Evolutionary conservation across 2,113 vertebrate species (phyloP).

Genomic region (Myrmecophaga tridactyla): DNA sequence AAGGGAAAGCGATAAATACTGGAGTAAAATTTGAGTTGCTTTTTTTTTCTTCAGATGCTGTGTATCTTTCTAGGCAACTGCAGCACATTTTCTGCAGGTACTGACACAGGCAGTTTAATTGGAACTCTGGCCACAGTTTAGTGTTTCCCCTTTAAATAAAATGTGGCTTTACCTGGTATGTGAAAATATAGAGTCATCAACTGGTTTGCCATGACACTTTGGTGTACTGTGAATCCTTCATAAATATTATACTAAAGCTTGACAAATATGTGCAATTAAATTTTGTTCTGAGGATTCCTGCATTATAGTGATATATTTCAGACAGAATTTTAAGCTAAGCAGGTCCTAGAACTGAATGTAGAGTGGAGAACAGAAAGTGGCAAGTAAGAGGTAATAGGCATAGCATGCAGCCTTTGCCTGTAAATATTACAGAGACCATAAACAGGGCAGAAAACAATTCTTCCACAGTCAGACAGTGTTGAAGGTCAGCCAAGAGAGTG

Average conservation of each 20-base stretch:
- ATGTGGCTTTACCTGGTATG: neutral
- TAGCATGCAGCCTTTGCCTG: neutral
- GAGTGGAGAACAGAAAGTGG: neutral
- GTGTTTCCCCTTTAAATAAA: conserved; percentile 1
- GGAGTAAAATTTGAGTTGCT: neutral
- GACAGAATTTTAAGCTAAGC: neutral
- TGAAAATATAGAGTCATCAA: neutral
- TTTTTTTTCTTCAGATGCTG: neutral
- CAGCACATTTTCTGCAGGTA: neutral
- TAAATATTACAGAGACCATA: neutral
- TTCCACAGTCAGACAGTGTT: neutral
- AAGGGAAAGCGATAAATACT: neutral
- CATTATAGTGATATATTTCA: neutral
- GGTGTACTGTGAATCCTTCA: neutral
- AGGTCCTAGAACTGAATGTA: neutral
- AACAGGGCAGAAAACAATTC: neutral
- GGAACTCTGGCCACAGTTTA: neutral
- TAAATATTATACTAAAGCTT: neutral
- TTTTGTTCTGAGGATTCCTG: neutral
- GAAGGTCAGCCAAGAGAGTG: neutral
- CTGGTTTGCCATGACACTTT: neutral
- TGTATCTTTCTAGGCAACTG: neutral
- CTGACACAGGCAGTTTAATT: neutral
- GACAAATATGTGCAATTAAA: neutral
- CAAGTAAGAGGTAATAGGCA: neutral